Percentiles rank a stretch among this genome's conserved stretches.
Conservation (phyloP, 2,888 invertebrate species). For the Epirrita christyi region DNA sequence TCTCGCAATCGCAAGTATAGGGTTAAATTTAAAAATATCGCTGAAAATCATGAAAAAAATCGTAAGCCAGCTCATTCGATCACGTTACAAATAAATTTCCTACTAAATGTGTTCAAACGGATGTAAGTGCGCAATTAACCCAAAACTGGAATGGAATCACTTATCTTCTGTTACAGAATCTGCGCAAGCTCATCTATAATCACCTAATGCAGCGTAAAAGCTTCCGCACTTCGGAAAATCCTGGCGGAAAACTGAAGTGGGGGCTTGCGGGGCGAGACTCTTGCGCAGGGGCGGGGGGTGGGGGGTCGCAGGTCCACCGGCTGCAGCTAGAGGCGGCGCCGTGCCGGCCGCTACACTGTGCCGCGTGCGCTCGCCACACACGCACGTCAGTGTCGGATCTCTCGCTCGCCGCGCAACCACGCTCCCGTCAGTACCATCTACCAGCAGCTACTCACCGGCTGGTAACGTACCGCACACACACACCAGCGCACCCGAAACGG, state of each 20-base stretch:
- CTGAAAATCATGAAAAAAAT: too few species aligned
- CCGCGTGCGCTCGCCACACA: slow-evolving; percentile 65
- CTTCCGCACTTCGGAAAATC: slow-evolving; percentile 27
- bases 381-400: slow-evolving; percentile 64
- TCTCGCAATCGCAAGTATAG: too few species aligned
- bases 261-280: slow-evolving; percentile 29
- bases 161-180: background rate
- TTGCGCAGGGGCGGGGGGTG: slow-evolving; percentile 35
- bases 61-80: too few species aligned
- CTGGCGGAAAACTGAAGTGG: slow-evolving; percentile 21
- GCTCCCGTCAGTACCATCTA: slow-evolving; percentile 49
- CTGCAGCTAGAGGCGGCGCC: slow-evolving; percentile 30
- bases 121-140: too few species aligned
- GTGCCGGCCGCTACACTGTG: slow-evolving; percentile 55
- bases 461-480: slow-evolving; percentile 66
- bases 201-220: slow-evolving; percentile 14
- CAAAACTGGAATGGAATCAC: too few species aligned
- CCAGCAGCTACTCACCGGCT: slow-evolving; percentile 36
- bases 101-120: too few species aligned
- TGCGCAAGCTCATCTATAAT: slow-evolving; percentile 8
- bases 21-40: too few species aligned
- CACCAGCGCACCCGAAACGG: slow-evolving; percentile 29
- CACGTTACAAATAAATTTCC: too few species aligned
- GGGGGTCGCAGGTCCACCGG: too few species aligned
- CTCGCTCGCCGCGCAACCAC: slow-evolving; percentile 51